These are phyloP conservation scores for Oscheius sp. DNA, from an alignment of 2,888 invertebrate genomes.

Conservation along the genomic window DNA sequence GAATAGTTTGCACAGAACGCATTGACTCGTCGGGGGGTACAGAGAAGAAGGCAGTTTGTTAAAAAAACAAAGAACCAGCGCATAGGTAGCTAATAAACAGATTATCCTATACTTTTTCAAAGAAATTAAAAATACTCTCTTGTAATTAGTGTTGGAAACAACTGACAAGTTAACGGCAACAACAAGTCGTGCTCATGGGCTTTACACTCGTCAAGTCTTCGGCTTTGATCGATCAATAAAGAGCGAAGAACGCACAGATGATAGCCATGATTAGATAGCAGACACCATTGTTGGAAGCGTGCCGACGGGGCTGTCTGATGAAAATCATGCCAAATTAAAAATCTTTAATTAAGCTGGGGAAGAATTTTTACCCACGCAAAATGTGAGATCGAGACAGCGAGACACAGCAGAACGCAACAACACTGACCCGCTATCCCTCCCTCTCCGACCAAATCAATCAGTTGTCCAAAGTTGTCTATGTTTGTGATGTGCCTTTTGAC, in stretches of 20 bases:
- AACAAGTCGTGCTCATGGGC: slow-evolving; percentile 10
- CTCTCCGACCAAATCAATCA: slow-evolving; percentile 19
- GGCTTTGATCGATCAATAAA: slow-evolving; percentile 2
- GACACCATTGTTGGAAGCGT: not conserved
- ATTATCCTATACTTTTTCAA: too few relatives aligned
- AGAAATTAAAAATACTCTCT: too few relatives aligned
- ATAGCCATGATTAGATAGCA: slow-evolving; percentile 18
- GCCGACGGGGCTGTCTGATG: not conserved
- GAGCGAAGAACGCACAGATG: slow-evolving; percentile 23
- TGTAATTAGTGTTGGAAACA: too few relatives aligned
- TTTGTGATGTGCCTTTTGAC: too few relatives aligned
- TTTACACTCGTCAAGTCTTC: slow-evolving; percentile 7
- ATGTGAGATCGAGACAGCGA: too few relatives aligned
- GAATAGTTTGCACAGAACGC: slow-evolving; percentile 23
- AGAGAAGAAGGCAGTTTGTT: slow-evolving; percentile 22
- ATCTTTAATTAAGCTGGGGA: not conserved
- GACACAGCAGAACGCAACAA: not conserved
- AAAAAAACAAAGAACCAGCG: slow-evolving; percentile 13
- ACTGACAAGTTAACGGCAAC: slow-evolving; percentile 17
- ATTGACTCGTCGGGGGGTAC: slow-evolving; percentile 16
- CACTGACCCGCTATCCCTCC: not conserved
- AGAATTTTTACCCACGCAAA: too few relatives aligned
- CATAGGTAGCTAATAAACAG: slow-evolving; percentile 6
- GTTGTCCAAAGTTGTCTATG: too few relatives aligned
- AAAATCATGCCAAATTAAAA: not conserved